Evolutionary conservation across 1,140 invertebrate species (phyloP).

Genomic region (Drosophila orena): DNA sequence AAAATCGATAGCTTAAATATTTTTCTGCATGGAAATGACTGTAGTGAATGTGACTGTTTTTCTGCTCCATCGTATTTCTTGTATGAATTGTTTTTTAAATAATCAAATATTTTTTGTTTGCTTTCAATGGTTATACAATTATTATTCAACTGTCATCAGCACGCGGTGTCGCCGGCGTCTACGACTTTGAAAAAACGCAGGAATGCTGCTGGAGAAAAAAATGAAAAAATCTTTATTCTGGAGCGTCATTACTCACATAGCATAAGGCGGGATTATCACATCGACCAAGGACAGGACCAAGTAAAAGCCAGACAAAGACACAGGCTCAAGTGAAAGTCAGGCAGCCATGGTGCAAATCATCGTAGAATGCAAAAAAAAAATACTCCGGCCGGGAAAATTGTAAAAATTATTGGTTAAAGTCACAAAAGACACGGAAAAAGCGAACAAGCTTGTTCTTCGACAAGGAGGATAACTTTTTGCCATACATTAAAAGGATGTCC

Average conservation of each 20-base stretch:
- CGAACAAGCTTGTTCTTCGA: constrained; percentile 25
- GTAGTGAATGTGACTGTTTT: not conserved
- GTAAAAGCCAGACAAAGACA: constrained; percentile 27
- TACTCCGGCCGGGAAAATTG: not conserved
- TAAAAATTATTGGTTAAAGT: constrained; percentile 45
- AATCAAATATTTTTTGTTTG: constrained; percentile 3
- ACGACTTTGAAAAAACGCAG: constrained; percentile 62
- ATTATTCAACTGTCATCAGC: constrained; percentile 70
- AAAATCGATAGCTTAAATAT: constrained; percentile 5
- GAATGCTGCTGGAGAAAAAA: constrained; percentile 13
- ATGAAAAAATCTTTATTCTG: constrained; percentile 54
- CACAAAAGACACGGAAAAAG: constrained; percentile 37
- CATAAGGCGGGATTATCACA: constrained; percentile 67
- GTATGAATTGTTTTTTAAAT: constrained; percentile 19
- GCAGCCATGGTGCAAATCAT: not conserved
- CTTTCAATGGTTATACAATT: constrained; percentile 16
- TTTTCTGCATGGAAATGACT: not conserved
- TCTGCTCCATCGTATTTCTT: not conserved
- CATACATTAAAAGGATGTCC: constrained; percentile 31
- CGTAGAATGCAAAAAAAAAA: too few relatives aligned
- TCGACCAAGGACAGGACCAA: constrained; percentile 21
- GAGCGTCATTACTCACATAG: constrained; percentile 75
- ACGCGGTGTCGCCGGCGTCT: constrained; percentile 37
- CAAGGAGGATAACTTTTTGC: constrained; percentile 33
- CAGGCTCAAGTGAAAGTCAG: constrained; percentile 46